Base-by-base conservation (phyloP, 2,113 vertebrate genomes). In the Sarotherodon lohbergeri region DNA sequence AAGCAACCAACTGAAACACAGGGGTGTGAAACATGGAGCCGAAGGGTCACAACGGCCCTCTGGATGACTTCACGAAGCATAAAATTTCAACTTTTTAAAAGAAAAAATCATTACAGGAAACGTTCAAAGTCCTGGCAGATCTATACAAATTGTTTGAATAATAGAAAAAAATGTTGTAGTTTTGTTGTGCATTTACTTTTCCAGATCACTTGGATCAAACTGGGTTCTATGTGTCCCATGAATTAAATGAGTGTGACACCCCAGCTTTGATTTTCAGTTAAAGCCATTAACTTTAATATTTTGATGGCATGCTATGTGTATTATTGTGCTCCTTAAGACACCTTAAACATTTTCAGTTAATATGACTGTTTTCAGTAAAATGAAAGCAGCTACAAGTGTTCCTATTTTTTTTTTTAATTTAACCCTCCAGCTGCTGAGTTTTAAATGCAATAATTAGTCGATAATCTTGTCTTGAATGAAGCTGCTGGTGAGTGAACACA, bases 271-370 rank as follows among this genome's bases (percentile, higher is more conserved):
- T 43, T 71, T 16, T 71, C 2, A 71, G 12, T 71, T 43, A 14
- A 71, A 13, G 2, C 3, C 13, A 16, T 71, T 0, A 71, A 71
- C 39, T 46, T 43, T 24, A 71, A 71, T 27, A 46, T 24, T 46
- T 71, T 43, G n/a, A 71, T 71, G 12, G 8, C 39, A 71, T 43
- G 13, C n/a, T 71, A 0, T n/a, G 34, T 22, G 63, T 0, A 0
- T 41, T 41, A 2, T 0, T 68, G 63, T 24, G 63, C 36, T 4
- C 36, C 63, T 22, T 68, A 22, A 14, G 63, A 4, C 36, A 71
- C 8, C n/a, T 43, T 13, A 71, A 43, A 1, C 39, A 71, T 43
- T 71, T 71, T 71, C 3, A 2, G 7, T 71, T 68, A 43, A 39
- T n/a, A 39, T 13, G 61, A 36, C 61, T 66, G 61, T 66, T 39